These are phyloP conservation scores for Harmothoe impar DNA, from an alignment of 2,888 invertebrate species.

Conservation along the genomic window DNA sequence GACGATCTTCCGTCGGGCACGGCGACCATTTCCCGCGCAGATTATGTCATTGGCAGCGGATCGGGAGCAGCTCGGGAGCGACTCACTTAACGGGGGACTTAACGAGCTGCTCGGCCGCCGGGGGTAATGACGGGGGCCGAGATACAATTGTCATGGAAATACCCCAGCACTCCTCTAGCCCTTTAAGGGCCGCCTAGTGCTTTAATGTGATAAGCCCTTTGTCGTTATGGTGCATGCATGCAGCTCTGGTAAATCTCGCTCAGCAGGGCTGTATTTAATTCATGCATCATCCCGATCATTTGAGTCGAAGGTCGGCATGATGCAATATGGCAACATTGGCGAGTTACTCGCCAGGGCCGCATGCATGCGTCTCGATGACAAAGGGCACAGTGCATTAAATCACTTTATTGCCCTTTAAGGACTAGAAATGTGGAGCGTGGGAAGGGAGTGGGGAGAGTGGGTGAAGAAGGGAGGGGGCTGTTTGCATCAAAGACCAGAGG, in stretches of 20 bases:
- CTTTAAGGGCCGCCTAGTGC: no score
- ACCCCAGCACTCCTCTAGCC: constrained; percentile 2
- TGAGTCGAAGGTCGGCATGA: no score
- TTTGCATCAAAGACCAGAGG: constrained; percentile 23
- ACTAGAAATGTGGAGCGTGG: constrained; percentile 15
- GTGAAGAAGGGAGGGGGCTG: not conserved
- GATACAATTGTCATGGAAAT: constrained; percentile 55
- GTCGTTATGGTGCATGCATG: not conserved
- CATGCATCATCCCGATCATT: no score
- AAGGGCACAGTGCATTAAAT: no score
- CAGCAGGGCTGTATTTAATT: no score
- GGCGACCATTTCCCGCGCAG: constrained; percentile 38
- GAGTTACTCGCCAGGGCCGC: no score
- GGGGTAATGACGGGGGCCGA: constrained; percentile 37
- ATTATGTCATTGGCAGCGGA: constrained; percentile 51
- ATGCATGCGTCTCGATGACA: no score
- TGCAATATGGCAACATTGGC: no score
- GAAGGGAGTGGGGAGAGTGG: not conserved
- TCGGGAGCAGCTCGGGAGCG: constrained; percentile 31
- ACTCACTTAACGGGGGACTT: constrained; percentile 29
- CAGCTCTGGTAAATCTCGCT: no score
- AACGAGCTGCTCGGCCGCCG: not conserved
- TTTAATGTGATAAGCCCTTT: not conserved
- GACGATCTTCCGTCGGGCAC: not conserved
- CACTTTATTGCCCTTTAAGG: no score